phyloP scores from a whole-genome alignment of 2,113 vertebrate genomes.

The Nematolebias whitei region DNA sequence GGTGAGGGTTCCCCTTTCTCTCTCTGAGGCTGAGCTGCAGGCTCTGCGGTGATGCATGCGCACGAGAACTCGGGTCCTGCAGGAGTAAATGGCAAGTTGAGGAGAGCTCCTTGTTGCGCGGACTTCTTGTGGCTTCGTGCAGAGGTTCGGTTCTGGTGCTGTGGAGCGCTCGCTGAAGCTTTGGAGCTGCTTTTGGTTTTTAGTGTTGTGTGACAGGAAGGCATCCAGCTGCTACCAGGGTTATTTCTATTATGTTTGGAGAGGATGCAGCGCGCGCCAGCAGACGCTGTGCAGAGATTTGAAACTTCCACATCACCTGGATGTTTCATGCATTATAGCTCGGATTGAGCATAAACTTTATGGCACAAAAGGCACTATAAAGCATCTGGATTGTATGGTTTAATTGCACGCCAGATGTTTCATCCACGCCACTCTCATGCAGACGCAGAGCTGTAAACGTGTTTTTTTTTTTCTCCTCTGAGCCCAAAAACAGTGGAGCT shows the following conservation, averaged over 20 bases:
- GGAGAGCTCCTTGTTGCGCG: too few species aligned
- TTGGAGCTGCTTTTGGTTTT: neutral
- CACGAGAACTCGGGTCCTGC: too few species aligned
- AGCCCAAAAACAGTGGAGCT: slow-evolving; percentile 32
- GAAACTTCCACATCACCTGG: neutral
- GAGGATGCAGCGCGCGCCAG: neutral
- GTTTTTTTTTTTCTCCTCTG: slow-evolving; percentile 27
- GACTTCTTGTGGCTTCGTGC: neutral
- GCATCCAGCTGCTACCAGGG: neutral
- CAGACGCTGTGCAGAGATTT: neutral
- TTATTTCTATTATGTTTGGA: too few species aligned
- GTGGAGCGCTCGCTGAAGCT: neutral
- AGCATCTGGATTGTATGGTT: neutral
- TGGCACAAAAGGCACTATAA: neutral
- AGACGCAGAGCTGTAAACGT: slow-evolving; percentile 42
- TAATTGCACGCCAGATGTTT: neutral
- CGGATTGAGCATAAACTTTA: neutral
- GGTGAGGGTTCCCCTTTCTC: slow-evolving; percentile 82
- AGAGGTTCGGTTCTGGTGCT: neutral
- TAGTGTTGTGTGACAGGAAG: slow-evolving; percentile 19
- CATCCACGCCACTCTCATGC: neutral
- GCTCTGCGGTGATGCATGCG: neutral
- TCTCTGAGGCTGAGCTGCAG: too few species aligned
- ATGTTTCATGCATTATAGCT: neutral
- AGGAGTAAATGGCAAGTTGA: too few species aligned